Base-by-base conservation (phyloP, 2,797 vertebrate genomes). In the Apogon hyalosoma region DNA sequence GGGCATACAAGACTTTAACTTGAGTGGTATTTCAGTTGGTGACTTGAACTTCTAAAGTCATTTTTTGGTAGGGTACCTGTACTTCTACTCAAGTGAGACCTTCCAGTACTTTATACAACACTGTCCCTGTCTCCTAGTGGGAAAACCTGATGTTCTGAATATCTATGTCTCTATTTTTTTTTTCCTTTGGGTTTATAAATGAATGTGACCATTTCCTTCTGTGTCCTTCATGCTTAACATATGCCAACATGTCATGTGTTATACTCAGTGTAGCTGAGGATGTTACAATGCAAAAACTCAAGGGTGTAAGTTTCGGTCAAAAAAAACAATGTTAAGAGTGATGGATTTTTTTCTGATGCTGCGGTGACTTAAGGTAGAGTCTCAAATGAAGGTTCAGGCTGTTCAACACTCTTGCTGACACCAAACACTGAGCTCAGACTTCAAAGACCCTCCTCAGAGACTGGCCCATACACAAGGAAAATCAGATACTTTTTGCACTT, bases 391-490 rank as follows among this genome's bases (percentile, higher is more conserved):
- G 49, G 40, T 14, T 52, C 38, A 4, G 7, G 56, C 21, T 24
- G 39, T 61, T 51, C 31, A 24, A 52, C 59, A 64, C 19, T 42
- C 31, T 21, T 33, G 69, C 70, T 36, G 57, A 33, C 38, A 42
- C 45, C 50, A 54, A 77, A 55, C 48, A 9, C 57, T n/a, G 19
- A 0, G 3, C 48, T 52, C 41, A 60, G 1, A 64, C 73, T 66
- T 80, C 63, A 69, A 45, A 73, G 19, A 33, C 46, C 53, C 38
- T 15, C 61, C 51, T 47, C 11, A 3, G 54, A 47, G 71, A 42
- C 50, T 31, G 14, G 46, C 28, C 13, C 2, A 19, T 18, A 13
- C 18, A 15, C 11, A 41, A 14, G 11, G 43, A 45, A 0, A 55
- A 47, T 16, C 11, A 10, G 42, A 61, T 12, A 68, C 33, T 1